These are phyloP conservation scores for Ceratosolen solmsi DNA, from an alignment of 1,140 invertebrate genomes.

Conservation along the genomic window DNA sequence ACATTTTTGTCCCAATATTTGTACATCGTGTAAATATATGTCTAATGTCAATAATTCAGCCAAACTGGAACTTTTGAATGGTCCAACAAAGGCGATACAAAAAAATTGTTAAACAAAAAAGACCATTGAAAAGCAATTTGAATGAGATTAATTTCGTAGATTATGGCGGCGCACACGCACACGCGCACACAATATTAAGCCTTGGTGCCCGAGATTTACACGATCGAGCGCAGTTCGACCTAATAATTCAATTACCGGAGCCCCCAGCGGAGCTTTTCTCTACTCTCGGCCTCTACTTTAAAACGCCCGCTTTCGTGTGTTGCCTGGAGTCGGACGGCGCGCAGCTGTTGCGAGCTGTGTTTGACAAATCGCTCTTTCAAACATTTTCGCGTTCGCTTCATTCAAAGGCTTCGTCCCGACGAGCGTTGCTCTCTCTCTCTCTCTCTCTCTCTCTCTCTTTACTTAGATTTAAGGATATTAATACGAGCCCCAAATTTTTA, in stretches of 20 bases:
- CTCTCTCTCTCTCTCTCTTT: not conserved
- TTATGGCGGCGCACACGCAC: not conserved
- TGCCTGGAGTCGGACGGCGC: not conserved
- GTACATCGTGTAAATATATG: no score
- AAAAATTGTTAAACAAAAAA: no score
- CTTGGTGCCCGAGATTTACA: constrained; percentile 20
- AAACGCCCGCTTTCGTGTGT: constrained; percentile 29
- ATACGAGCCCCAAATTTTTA: constrained; percentile 35
- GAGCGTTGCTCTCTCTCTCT: constrained; percentile 24
- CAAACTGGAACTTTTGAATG: no score
- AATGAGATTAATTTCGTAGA: constrained; percentile 46
- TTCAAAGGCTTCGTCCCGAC: constrained; percentile 42
- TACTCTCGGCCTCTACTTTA: not conserved
- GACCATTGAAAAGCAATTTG: constrained; percentile 39
- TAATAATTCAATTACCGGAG: constrained; percentile 51
- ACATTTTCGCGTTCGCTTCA: constrained; percentile 44
- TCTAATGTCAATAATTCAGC: no score
- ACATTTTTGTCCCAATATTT: no score
- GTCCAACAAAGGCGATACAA: no score
- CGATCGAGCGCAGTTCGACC: constrained; percentile 42
- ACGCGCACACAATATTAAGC: not conserved
- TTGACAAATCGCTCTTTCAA: constrained; percentile 50
- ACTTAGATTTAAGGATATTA: constrained; percentile 15
- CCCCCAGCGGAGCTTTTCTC: constrained; percentile 51
- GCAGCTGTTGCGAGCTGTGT: constrained; percentile 45